phyloP scores from a whole-genome alignment of 1,140 invertebrate species.

The Drosophila nikananu region DNA sequence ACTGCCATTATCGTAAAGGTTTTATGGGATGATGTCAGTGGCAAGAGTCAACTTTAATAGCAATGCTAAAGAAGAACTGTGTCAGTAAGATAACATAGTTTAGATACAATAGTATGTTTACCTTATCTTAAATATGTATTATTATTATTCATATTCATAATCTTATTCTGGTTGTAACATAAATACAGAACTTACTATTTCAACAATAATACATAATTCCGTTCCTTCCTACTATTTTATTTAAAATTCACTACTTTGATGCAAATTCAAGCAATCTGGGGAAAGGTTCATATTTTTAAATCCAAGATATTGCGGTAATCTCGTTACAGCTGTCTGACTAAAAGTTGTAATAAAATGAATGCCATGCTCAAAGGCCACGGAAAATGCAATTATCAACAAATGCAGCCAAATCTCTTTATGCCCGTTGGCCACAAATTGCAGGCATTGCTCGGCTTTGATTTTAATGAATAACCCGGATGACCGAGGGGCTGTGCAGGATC shows the following conservation, averaged over 20 bases:
- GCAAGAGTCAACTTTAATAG: no score
- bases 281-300: not conserved
- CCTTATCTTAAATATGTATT: not conserved
- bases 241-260: not conserved
- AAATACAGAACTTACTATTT: no score
- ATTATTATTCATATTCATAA: not conserved
- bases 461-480: slow-evolving; percentile 44
- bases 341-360: slow-evolving; percentile 23
- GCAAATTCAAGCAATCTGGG: not conserved
- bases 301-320: not conserved
- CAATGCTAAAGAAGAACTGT: not conserved
- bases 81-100: not conserved
- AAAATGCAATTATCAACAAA: slow-evolving; percentile 54
- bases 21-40: not conserved
- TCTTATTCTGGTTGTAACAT: no score
- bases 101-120: not conserved
- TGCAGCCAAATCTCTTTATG: slow-evolving; percentile 43
- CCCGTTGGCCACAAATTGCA: slow-evolving; percentile 26
- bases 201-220: no score
- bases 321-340: not conserved
- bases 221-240: no score
- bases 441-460: slow-evolving; percentile 36
- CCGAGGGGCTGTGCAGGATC: slow-evolving; percentile 6
- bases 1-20: not conserved
- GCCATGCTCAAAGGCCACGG: slow-evolving; percentile 14